Base-by-base conservation (phyloP, 2,888 invertebrate genomes). In the Spodoptera littoralis region DNA sequence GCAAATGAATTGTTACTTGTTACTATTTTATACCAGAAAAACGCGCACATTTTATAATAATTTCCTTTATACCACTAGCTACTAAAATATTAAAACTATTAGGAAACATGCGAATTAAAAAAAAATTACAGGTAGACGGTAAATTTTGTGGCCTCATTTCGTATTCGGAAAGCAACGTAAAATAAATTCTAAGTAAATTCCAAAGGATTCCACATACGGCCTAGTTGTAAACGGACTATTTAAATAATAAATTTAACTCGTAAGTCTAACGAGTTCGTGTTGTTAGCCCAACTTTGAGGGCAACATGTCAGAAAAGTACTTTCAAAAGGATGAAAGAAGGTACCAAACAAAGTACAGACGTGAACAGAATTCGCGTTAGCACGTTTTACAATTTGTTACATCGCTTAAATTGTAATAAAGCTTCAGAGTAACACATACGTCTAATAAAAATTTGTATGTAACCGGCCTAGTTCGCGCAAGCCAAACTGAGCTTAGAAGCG, bases 361-460 rank as follows among this genome's bases (percentile, higher is more conserved):
- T 92, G 92, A 85, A 81, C 84, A 79, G 92, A 93, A 92, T 93
- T 86, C 88, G 77, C 86, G 87, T 90, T 88, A 84, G 87, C 89
- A 85, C 89, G 89, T 91, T 91, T 92, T 90, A 93, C 92, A 92
- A 93, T 93, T 93, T 92, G 92, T 93, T 90, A 91, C 90, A 91
- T 89, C 88, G 88, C 91, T 92, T 92, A 92, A 92, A 93, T 92
- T 92, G 92, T 92, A 92, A 92, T 92, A 92, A 92, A 92, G 89
- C 89, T 91, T 85, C 87, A 79, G 83, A 87, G 91, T 89, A 91
- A 92, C 90, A 89, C 88, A 90, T 89, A 88, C 85, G 79, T 82
- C 80, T 70, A 59, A 61, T 72, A 80, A 62, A 72, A 81, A 80
- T 68, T 72, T 76, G 60, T 58, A 63, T 78, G 70, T 79, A 88